Evolutionary conservation across 1,140 invertebrate genomes (phyloP).

Genomic region (Whitmania pigra): DNA sequence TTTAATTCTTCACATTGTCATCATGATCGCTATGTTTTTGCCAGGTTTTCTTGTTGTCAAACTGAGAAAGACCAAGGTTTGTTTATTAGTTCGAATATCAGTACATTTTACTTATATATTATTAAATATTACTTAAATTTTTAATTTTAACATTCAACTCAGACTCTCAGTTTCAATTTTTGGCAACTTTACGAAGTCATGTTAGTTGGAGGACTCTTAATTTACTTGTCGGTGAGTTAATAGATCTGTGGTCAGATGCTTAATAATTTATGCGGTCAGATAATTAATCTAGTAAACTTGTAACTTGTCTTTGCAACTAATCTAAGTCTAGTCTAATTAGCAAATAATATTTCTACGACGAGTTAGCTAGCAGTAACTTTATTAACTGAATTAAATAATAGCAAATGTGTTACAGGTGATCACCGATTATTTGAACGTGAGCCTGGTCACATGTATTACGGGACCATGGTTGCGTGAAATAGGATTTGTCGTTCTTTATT

Average conservation of each 20-base stretch:
- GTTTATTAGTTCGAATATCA: background rate
- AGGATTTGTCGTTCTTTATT: background rate
- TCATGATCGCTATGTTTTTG: constrained; percentile 1
- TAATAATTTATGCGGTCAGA: too few species aligned
- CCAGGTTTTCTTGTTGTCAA: background rate
- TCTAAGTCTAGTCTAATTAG: too few species aligned
- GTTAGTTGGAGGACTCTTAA: background rate
- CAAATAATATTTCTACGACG: too few species aligned
- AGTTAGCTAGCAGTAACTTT: too few species aligned
- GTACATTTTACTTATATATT: background rate
- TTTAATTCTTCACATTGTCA: background rate
- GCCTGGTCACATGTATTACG: background rate
- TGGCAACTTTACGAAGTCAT: constrained; percentile 11
- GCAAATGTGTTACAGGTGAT: background rate
- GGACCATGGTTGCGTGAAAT: constrained; percentile 8
- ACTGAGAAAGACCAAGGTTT: constrained; percentile 6
- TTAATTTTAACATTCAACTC: background rate
- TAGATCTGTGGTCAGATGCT: background rate
- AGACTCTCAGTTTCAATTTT: constrained; percentile 7
- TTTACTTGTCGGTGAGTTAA: constrained; percentile 5
- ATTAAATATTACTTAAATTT: background rate
- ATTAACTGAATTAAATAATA: too few species aligned
- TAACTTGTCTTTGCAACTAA: too few species aligned
- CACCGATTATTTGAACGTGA: background rate
- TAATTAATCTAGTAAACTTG: too few species aligned